These are phyloP conservation scores for Pogoniulus pusillus DNA, from an alignment of 2,797 vertebrate species.

Conservation along the genomic window DNA sequence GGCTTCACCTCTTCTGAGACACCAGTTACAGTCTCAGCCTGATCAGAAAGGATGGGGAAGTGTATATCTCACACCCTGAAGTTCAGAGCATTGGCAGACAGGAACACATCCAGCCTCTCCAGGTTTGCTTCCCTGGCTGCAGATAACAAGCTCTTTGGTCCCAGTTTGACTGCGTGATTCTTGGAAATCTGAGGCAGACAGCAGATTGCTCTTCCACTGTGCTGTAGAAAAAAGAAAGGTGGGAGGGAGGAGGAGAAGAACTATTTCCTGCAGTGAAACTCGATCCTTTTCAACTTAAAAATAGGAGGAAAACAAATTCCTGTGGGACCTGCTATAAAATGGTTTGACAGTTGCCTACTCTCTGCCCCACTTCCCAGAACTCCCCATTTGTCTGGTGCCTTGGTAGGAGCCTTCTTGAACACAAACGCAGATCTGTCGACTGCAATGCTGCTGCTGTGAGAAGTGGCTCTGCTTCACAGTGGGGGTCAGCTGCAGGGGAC, in stretches of 20 bases:
- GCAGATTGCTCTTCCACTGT: conserved; percentile 3
- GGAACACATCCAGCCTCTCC: neutral
- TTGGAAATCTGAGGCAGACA: conserved; percentile 34
- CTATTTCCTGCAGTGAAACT: conserved; percentile 84
- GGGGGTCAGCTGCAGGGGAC: conserved; percentile 5
- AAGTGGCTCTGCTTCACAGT: neutral
- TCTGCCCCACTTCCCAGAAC: neutral
- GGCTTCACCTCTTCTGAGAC: neutral
- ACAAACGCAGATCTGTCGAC: neutral
- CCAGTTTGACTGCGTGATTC: neutral
- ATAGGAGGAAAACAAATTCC: conserved; percentile 74
- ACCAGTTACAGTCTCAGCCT: neutral
- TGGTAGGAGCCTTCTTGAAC: conserved; percentile 1
- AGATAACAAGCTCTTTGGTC: neutral
- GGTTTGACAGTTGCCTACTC: conserved; percentile 13
- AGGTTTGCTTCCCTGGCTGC: neutral
- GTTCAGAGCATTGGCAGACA: neutral
- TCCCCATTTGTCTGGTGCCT: conserved; percentile 1
- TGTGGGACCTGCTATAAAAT: conserved; percentile 67
- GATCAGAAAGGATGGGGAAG: neutral
- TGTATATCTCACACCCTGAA: neutral
- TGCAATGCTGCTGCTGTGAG: neutral
- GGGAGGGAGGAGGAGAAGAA: conserved; percentile 60
- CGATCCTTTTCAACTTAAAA: conserved; percentile 77
- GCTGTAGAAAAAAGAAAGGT: conserved; percentile 34